A percentile compares a stretch with the other conserved stretches of the same genome.
Evolutionary conservation across 2,888 invertebrate species (phyloP).

Genomic region (Gnatocerus cornutus): DNA sequence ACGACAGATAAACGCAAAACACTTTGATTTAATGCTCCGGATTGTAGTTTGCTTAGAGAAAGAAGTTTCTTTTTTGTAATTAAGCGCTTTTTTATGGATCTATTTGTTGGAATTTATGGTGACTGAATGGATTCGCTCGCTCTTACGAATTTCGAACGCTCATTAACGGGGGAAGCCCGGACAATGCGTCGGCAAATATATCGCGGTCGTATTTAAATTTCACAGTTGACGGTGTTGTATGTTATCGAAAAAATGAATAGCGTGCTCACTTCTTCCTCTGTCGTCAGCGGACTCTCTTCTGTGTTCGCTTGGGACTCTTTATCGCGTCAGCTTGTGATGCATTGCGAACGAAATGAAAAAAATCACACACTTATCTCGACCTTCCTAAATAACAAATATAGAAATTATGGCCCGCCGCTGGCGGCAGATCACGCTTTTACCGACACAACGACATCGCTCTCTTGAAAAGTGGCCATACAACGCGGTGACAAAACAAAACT

Average conservation of each 20-base stretch:
- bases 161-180: conserved; percentile 51
- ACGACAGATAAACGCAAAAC: conserved; percentile 72
- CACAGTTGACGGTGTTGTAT: conserved; percentile 57
- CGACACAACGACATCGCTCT: too few relatives aligned
- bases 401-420: conserved; percentile 54
- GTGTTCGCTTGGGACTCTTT: conserved; percentile 57
- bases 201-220: conserved; percentile 56
- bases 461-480: too few relatives aligned
- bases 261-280: conserved; percentile 52
- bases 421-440: conserved; percentile 25
- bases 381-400: conserved; percentile 63
- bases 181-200: conserved; percentile 55
- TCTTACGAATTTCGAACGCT: conserved; percentile 2
- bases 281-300: conserved; percentile 50
- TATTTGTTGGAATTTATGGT: conserved; percentile 63
- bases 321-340: conserved; percentile 61
- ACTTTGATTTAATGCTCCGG: conserved; percentile 71
- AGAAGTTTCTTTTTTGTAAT: conserved; percentile 71
- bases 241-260: conserved; percentile 58
- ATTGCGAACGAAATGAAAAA: conserved; percentile 60
- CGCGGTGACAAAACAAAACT: too few relatives aligned
- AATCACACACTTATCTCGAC: conserved; percentile 61
- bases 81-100: conserved; percentile 66
- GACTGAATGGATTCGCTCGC: conserved; percentile 52
- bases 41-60: conserved; percentile 69